Percentiles rank a stretch among this genome's conserved stretches.
phyloP scores from a whole-genome alignment of 2,888 invertebrate genomes.

The Pogonocherus hispidulus region DNA sequence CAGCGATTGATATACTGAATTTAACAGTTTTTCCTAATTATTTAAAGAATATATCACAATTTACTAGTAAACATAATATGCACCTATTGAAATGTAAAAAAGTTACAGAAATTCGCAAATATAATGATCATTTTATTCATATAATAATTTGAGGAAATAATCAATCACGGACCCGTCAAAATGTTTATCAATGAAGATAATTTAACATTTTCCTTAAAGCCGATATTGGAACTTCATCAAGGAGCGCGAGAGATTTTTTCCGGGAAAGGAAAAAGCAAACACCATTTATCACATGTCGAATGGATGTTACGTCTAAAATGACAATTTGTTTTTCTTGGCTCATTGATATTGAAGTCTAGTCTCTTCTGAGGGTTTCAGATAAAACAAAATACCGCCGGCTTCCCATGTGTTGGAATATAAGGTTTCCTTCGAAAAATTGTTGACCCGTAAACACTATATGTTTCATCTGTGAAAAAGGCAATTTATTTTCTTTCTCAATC shows the following conservation, averaged over 20 bases:
- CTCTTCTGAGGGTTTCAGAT: conserved; percentile 38
- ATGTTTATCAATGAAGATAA: conserved; percentile 36
- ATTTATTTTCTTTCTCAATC: conserved; percentile 44
- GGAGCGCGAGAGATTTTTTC: conserved; percentile 28
- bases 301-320: conserved; percentile 59
- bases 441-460: conserved; percentile 49
- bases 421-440: conserved; percentile 40
- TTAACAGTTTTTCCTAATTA: too few relatives aligned
- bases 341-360: conserved; percentile 60
- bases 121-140: too few relatives aligned
- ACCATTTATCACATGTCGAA: conserved; percentile 58
- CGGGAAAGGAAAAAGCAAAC: conserved; percentile 40
- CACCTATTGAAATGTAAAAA: too few relatives aligned
- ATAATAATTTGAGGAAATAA: conserved; percentile 39
- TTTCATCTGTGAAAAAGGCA: conserved; percentile 43
- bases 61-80: too few relatives aligned
- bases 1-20: too few relatives aligned
- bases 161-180: conserved; percentile 31
- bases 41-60: too few relatives aligned
- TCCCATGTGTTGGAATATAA: conserved; percentile 28
- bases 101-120: too few relatives aligned
- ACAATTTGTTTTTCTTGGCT: conserved; percentile 63
- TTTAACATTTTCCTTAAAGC: conserved; percentile 38
- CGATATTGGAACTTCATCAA: conserved; percentile 42
- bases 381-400: conserved; percentile 34